Evolutionary conservation across 1,140 invertebrate genomes (phyloP), one percentile per base, ranked within the genome.

Genomic region (Psix sp.): DNA sequence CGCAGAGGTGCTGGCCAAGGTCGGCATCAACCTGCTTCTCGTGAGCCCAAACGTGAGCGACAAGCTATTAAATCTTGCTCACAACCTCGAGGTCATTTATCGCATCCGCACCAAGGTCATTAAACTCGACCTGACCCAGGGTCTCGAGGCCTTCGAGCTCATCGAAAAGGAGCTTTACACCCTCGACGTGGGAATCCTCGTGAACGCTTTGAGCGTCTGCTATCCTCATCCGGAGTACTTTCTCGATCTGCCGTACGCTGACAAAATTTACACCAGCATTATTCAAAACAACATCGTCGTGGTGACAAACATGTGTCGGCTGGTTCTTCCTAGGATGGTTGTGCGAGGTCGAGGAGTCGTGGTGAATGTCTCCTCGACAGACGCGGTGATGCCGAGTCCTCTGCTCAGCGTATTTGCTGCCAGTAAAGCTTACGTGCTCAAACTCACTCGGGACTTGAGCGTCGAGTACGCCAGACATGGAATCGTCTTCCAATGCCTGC

Each of bases 21-120:
- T 89, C 67, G 95, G 96, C 35, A 88, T 97, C 59, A 93, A 96
- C 81, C 86, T 98, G 29, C 90, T 98, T 21, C 88, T 99, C 21
- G 93, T 99, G 48, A 97, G 95, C 80, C 89, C 96, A 63, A 94
- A 92, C 0, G 82, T 91, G 4, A 63, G 35, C 68, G 88, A 91
- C 7, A 98, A 98, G 85, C 84, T 98, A 0, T 33, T 38, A 87
- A 93, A 62, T 84, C 45, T 77, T 29, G 83, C 92, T 67, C 87
- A 90, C 14, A 98, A 98, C 84, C 85, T 99, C 0, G 70, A 52
- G 88, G 92, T 63, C 85, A 38, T 73, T 17, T 77, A 75, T 26
- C 31, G 92, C 72, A 93, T 97, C 0, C 87, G 93, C 76, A 95
- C 93, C 0, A 94, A 93, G 87, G 90, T 92, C 0, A 91, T 98